Evolutionary conservation across 2,888 invertebrate species (phyloP).

Genomic region (Hirtodrosophila cameraria): DNA sequence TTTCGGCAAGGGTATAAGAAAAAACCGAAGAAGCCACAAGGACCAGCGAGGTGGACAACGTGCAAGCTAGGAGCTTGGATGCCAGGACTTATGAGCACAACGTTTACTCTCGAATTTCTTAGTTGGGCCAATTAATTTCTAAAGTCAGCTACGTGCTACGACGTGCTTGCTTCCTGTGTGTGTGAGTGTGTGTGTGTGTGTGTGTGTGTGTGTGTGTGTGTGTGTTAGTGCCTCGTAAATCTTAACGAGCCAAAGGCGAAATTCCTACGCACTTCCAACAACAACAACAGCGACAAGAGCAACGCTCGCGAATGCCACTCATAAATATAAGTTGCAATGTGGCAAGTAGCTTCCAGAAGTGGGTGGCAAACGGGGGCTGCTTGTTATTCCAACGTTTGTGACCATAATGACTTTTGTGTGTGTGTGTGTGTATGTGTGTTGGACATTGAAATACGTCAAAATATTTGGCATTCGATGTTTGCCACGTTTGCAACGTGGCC

Average conservation of each 20-base stretch:
- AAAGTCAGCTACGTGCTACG: constrained; percentile 74
- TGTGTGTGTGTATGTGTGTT: constrained; percentile 11
- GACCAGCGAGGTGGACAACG: constrained; percentile 17
- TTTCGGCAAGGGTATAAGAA: no score
- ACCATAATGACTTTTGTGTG: constrained; percentile 69
- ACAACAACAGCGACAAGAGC: constrained; percentile 20
- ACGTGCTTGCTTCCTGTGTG: constrained; percentile 21
- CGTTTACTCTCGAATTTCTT: constrained; percentile 78
- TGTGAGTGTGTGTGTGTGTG: constrained; percentile 10
- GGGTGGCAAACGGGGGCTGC: constrained; percentile 10
- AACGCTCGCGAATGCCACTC: constrained; percentile 66
- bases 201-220: constrained; percentile 29
- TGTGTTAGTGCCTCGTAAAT: constrained; percentile 69
- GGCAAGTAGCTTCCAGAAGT: constrained; percentile 37
- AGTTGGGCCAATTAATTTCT: constrained; percentile 81
- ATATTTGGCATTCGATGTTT: constrained; percentile 80
- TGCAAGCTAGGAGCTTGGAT: constrained; percentile 38
- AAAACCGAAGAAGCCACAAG: constrained; percentile 40
- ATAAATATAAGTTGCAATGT: constrained; percentile 70
- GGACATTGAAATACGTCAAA: constrained; percentile 73
- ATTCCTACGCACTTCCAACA: constrained; percentile 68
- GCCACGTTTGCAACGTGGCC: constrained; percentile 59
- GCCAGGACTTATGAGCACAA: constrained; percentile 74
- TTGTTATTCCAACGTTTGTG: constrained; percentile 72
- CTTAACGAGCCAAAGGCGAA: constrained; percentile 78